A percentile compares a stretch with the other conserved stretches of the same genome.
phyloP scores from a whole-genome alignment of 2,113 vertebrate species.

The Tichodroma muraria region DNA sequence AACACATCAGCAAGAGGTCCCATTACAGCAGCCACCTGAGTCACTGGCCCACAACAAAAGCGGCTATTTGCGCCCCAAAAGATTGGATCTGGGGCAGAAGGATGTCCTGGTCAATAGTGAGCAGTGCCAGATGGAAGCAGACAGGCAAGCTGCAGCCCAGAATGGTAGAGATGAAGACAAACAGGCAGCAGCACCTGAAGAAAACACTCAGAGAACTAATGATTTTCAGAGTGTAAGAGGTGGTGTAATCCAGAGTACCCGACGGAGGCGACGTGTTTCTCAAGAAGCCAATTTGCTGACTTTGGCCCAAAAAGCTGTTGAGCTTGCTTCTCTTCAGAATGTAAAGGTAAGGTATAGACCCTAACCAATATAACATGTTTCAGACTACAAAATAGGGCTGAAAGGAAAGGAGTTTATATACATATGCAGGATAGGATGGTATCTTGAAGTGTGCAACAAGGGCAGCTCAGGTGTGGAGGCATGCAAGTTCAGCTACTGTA shows the following conservation, averaged over 20 bases:
- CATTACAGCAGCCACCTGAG: slow-evolving; percentile 64
- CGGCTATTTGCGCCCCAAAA: slow-evolving; percentile 5
- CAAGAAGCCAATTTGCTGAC: slow-evolving; percentile 95
- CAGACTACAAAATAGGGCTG: background rate
- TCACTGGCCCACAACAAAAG: slow-evolving; percentile 44
- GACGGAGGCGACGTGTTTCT: slow-evolving; percentile 83
- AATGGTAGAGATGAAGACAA: slow-evolving; percentile 68
- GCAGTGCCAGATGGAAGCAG: slow-evolving; percentile 53
- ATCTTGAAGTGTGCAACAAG: background rate
- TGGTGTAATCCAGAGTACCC: slow-evolving; percentile 89
- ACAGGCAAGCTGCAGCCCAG: slow-evolving; percentile 46
- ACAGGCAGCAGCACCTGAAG: slow-evolving; percentile 18
- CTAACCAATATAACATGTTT: background rate
- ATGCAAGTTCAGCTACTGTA: background rate
- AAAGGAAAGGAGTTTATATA: background rate
- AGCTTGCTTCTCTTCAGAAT: slow-evolving; percentile 86
- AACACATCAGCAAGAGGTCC: slow-evolving; percentile 59
- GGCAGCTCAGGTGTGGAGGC: background rate
- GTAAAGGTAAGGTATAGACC: slow-evolving; percentile 58
- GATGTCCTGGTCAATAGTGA: slow-evolving; percentile 49
- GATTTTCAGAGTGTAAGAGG: slow-evolving; percentile 80
- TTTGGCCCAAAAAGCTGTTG: slow-evolving; percentile 91
- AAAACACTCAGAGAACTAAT: slow-evolving; percentile 24
- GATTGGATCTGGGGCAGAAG: slow-evolving; percentile 34
- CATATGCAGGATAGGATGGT: background rate